Evolutionary conservation across 2,797 vertebrate genomes (phyloP), one percentile per base, ranked within the genome.

Genomic region (Gadopsis bispinosus): DNA sequence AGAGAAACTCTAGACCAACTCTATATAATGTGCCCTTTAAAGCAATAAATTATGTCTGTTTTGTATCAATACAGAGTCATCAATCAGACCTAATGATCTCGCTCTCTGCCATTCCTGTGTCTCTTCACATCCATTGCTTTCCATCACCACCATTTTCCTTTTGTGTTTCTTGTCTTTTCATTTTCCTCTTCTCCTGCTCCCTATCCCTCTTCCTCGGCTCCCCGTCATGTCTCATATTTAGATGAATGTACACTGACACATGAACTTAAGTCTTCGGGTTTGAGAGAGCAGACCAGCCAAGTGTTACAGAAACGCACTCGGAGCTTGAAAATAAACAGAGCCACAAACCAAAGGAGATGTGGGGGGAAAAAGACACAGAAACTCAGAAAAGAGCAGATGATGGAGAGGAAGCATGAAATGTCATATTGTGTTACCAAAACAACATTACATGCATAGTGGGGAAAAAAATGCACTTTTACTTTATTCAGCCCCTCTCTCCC

Each of bases 281-380:
- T 62, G 69, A 77, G 62, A 54, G 75, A 81, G 22, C 77, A 16
- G 69, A 80, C 62, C 72, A 59, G 90, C 83, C 87, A 84, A 87
- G 71, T 83, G 84, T 80, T 84, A 81, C 33, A 73, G 83, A 79
- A 62, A 64, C 50, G 5, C 48, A 41, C 83, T 69, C 65, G 81
- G 80, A 88, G 79, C 50, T 79, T 80, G 77, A 90, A 84, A 92
- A 85, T 89, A 90, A 90, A 84, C 88, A 90, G 84, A 90, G 71
- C 60, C 4, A 10, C 69, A 85, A 84, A 83, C 79, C 61, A 69
- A 80, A 80, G 41, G 54, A 75, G 75, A 83, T 31, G 77, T 72
- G 22, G 16, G 48, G 65, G 50, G 61, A 31, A 55, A 75, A 67
- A 59, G 72, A 62, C 47, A 66, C 61, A 43, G 66, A 75, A 72